Conservation (phyloP, 2,113 vertebrate genomes). For the Marcusenius ussheri region DNA sequence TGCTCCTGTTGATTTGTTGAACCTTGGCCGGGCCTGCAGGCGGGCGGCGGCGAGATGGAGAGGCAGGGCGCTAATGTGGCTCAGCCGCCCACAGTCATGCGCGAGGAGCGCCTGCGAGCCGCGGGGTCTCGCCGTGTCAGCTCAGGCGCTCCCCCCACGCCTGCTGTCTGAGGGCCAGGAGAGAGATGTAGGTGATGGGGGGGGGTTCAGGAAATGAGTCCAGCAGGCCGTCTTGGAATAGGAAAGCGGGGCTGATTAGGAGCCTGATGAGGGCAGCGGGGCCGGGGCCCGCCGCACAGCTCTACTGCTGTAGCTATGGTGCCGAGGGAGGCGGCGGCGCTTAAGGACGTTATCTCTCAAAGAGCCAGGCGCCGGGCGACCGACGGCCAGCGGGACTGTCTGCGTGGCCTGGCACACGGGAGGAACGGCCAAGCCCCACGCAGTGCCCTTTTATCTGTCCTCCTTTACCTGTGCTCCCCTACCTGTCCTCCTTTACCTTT, state of each 20-base stretch:
- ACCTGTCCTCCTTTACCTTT: not conserved
- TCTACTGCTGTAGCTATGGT: not conserved
- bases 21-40: conserved; percentile 46
- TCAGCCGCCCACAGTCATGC: conserved; percentile 65
- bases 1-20: conserved; percentile 87
- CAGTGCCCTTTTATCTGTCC: not conserved
- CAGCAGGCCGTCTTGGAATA: conserved; percentile 55
- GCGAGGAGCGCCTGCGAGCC: not conserved
- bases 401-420: not conserved
- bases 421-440: not conserved
- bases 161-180: not conserved
- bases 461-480: not conserved
- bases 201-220: conserved; percentile 66
- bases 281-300: not conserved
- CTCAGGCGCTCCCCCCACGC: not conserved
- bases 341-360: not conserved
- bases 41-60: conserved; percentile 58
- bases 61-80: conserved; percentile 77
- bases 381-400: not conserved
- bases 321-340: not conserved
- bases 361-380: not conserved
- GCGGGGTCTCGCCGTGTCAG: conserved; percentile 6
- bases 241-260: conserved; percentile 45
- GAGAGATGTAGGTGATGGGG: conserved; percentile 21
- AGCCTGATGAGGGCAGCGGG: conserved; percentile 32